Conservation (phyloP, 1,140 invertebrate genomes). For the Lepidurus packardi region DNA sequence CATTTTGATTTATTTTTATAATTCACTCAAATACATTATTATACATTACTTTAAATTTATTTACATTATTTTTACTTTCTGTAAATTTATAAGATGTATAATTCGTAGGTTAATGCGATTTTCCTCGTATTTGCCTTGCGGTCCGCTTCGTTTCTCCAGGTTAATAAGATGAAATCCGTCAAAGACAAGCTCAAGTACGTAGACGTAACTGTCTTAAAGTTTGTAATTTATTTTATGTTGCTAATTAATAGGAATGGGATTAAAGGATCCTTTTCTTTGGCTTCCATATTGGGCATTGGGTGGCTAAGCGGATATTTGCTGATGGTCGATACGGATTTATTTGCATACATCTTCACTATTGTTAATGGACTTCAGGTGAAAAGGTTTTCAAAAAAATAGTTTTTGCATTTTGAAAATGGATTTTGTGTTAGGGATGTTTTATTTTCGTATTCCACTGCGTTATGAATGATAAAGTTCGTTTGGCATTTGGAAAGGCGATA, state of each 20-base stretch:
- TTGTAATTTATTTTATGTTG: background rate
- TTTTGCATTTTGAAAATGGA: background rate
- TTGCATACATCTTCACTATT: constrained; percentile 51
- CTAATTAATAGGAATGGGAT: constrained; percentile 46
- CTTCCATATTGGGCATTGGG: constrained; percentile 50
- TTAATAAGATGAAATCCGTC: constrained; percentile 9
- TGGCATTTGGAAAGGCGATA: background rate
- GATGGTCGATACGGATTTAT: constrained; percentile 44
- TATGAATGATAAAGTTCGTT: constrained; percentile 48
- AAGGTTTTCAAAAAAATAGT: background rate
- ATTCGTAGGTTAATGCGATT: constrained; percentile 22
- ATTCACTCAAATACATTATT: background rate
- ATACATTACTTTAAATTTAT: background rate
- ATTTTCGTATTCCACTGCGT: constrained; percentile 52
- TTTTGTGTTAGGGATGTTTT: constrained; percentile 45
- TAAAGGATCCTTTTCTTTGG: constrained; percentile 46
- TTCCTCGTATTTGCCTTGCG: constrained; percentile 1
- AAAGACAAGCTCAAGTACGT: constrained; percentile 8
- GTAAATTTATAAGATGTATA: background rate
- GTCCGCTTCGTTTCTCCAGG: constrained; percentile 8
- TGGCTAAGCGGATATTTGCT: constrained; percentile 51
- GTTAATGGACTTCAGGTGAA: constrained; percentile 46
- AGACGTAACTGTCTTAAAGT: no score
- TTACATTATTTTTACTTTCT: background rate
- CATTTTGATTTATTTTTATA: background rate